Conservation (phyloP, 2,113 vertebrate genomes). For the Litocranius walleri region DNA sequence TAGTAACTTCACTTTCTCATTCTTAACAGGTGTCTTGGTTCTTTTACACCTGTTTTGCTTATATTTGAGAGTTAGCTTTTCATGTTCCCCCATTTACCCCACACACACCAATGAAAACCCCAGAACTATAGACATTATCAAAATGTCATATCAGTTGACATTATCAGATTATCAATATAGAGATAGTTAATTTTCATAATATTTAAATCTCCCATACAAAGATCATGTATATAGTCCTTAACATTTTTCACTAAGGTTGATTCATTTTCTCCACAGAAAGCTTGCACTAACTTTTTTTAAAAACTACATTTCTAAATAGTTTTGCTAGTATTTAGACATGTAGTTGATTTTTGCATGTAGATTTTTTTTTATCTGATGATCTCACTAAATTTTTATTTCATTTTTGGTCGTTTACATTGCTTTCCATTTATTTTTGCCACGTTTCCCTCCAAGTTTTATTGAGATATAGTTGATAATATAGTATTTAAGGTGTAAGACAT, state of each 20-base stretch:
- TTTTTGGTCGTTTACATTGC: background rate
- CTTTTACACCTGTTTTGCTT: background rate
- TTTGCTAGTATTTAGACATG: background rate
- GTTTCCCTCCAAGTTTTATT: background rate
- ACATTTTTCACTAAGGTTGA: background rate
- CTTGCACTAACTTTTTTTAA: background rate
- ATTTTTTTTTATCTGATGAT: background rate
- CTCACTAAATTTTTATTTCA: background rate
- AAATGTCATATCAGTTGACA: background rate
- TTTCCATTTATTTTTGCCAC: background rate
- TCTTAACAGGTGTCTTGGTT: background rate
- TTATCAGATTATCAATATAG: background rate
- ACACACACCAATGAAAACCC: background rate
- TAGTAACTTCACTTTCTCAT: background rate
- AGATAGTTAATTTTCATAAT: background rate
- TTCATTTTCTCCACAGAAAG: background rate
- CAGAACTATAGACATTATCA: background rate
- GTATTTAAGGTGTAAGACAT: background rate
- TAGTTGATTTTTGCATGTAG: background rate
- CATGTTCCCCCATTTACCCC: background rate
- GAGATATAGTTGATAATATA: background rate
- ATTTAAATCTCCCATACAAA: background rate
- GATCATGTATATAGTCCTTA: background rate
- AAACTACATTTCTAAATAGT: background rate
- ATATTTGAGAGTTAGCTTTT: background rate